Conservation (phyloP, 2,113 vertebrate species). For the Channa maculata region DNA sequence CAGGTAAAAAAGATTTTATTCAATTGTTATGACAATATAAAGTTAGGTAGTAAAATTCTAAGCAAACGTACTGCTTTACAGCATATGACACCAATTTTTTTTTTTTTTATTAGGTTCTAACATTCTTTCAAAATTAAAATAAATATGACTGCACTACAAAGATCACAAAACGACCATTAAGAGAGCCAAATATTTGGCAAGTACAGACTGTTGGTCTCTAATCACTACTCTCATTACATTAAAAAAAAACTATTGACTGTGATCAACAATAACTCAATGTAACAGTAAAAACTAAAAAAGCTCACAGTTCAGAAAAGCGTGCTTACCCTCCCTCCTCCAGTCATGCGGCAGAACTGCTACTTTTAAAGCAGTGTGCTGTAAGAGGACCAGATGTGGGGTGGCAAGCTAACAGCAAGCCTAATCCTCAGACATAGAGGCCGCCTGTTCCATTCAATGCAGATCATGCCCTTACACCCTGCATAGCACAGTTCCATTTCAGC, state of each 20-base stretch:
- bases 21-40: background rate
- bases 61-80: background rate
- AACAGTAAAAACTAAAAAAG: slow-evolving; percentile 46
- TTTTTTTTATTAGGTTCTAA: too few species aligned
- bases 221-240: too few species aligned
- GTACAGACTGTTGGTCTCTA: too few species aligned
- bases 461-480: slow-evolving; percentile 77
- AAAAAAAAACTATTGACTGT: background rate
- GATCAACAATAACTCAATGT: background rate
- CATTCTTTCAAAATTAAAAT: too few species aligned
- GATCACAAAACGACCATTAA: too few species aligned
- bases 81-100: background rate
- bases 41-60: background rate
- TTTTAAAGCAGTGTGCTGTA: slow-evolving; percentile 72
- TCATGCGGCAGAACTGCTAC: slow-evolving; percentile 77
- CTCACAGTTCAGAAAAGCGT: slow-evolving; percentile 91
- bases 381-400: slow-evolving; percentile 75
- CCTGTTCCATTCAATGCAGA: slow-evolving; percentile 75
- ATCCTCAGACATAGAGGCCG: slow-evolving; percentile 75
- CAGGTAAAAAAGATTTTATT: background rate
- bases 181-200: too few species aligned
- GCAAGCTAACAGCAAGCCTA: slow-evolving; percentile 72
- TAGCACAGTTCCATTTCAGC: slow-evolving; percentile 87
- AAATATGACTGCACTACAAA: too few species aligned
- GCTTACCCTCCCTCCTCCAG: slow-evolving; percentile 84